These are phyloP conservation scores for Pantherophis guttatus DNA, from an alignment of 2,113 vertebrate genomes.

Conservation along the genomic window DNA sequence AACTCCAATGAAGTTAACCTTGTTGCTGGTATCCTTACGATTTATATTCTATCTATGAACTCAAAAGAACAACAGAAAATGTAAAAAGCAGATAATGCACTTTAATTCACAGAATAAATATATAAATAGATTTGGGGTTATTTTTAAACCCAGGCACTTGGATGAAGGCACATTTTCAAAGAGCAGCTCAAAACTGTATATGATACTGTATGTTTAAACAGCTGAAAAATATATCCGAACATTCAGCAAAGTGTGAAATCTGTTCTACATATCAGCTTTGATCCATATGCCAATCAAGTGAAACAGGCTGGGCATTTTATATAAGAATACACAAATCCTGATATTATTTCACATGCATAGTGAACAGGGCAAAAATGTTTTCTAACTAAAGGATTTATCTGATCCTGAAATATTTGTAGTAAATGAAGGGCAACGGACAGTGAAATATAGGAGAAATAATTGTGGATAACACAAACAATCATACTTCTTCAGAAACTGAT, in stretches of 20 bases:
- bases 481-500: neutral
- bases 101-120: neutral
- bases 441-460: neutral
- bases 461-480: neutral
- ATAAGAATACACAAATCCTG: neutral
- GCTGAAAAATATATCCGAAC: neutral
- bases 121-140: neutral
- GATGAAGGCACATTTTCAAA: neutral
- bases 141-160: neutral
- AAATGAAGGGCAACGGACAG: neutral
- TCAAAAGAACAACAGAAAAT: neutral
- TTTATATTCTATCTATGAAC: neutral
- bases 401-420: neutral
- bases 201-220: neutral
- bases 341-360: neutral
- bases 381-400: neutral
- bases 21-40: too few relatives aligned
- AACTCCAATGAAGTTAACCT: neutral
- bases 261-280: neutral
- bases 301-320: neutral
- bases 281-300: neutral
- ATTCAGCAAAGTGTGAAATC: neutral
- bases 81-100: neutral
- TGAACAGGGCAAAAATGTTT: neutral
- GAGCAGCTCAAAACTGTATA: neutral